Conservation (phyloP, 2,888 invertebrate genomes). For the Trichopria drosophilae region DNA sequence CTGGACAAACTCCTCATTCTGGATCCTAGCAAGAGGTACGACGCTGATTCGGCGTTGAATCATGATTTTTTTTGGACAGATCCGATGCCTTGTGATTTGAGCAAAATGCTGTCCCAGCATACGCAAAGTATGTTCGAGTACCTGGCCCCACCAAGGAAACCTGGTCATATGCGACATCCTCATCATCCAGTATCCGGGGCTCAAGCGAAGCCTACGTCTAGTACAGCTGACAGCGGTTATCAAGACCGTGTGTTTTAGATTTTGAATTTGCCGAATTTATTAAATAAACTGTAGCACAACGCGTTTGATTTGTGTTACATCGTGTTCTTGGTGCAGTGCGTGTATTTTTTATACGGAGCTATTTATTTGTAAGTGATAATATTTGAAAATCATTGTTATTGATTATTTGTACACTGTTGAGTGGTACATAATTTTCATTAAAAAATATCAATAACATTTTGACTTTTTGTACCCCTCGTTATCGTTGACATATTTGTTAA, state of each 20-base stretch:
- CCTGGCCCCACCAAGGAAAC: slow-evolving; percentile 75
- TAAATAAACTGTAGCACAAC: too few species aligned
- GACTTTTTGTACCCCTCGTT: too few species aligned
- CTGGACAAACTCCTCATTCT: slow-evolving; percentile 88
- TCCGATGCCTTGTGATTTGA: slow-evolving; percentile 90
- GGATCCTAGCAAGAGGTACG: slow-evolving; percentile 86
- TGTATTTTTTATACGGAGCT: too few species aligned
- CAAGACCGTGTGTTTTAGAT: slow-evolving; percentile 85
- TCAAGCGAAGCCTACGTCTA: slow-evolving; percentile 60
- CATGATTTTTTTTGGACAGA: slow-evolving; percentile 99
- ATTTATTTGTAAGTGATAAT: too few species aligned
- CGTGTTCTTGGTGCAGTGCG: too few species aligned
- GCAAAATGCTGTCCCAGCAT: slow-evolving; percentile 89
- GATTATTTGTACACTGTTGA: too few species aligned
- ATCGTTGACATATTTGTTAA: too few species aligned
- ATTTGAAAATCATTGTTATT: too few species aligned
- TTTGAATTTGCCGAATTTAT: too few species aligned
- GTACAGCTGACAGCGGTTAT: slow-evolving; percentile 79
- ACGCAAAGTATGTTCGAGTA: slow-evolving; percentile 95
- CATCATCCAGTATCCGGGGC: slow-evolving; percentile 64
- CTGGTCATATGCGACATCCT: slow-evolving; percentile 71
- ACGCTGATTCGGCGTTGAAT: slow-evolving; percentile 90
- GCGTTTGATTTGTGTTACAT: too few species aligned
- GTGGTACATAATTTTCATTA: too few species aligned
- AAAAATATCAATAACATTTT: too few species aligned